Evolutionary conservation across 2,797 vertebrate genomes (phyloP), one percentile per base, ranked within the genome.

Genomic region (Microcaecilia unicolor): DNA sequence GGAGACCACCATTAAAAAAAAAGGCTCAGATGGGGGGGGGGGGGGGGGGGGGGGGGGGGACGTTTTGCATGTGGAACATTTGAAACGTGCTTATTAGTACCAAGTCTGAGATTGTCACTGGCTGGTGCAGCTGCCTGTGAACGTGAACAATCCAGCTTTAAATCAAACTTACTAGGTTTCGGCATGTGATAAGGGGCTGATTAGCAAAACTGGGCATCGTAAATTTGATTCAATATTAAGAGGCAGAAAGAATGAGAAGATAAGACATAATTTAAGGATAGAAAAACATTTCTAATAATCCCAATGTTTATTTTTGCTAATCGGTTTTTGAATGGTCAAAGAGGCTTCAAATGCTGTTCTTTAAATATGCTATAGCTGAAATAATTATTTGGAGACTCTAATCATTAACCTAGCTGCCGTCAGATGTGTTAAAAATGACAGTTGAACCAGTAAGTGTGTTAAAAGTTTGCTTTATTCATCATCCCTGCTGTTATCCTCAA

Each of bases 141-240:
- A 28, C 21, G 30, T 28, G 37, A n/a, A n/a, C 41, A 48, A 55
- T 45, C 56, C 44, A 29, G 55, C 50, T 48, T 50, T 70, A 67
- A 70, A 60, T 68, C 63, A 60, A 46, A 41, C 28, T 40, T 44
- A 36, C 47, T 31, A 39, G 3, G 37, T 31, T 47, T 60, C 25
- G 44, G 31, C 37, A 29, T 43, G 43, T 26, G 70, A 65, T 70
- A 70, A 67, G 48, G 44, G 41, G 48, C 48, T 40, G 47, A 48
- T 52, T 47, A 46, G 44, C 39, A 39, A 48, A 53, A 61, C 66
- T 25, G 44, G 40, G 51, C 10, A 18, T 55, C 14, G 56, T 84
- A 85, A 83, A 83, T 79, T 74, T 56, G 28, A 39, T 35, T 22
- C 37, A 41, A 58, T 61, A 78, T 81, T 60, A 55, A 51, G 51